These are phyloP conservation scores for Phalloptychus januarius DNA, from an alignment of 2,797 vertebrate species.

Conservation along the genomic window DNA sequence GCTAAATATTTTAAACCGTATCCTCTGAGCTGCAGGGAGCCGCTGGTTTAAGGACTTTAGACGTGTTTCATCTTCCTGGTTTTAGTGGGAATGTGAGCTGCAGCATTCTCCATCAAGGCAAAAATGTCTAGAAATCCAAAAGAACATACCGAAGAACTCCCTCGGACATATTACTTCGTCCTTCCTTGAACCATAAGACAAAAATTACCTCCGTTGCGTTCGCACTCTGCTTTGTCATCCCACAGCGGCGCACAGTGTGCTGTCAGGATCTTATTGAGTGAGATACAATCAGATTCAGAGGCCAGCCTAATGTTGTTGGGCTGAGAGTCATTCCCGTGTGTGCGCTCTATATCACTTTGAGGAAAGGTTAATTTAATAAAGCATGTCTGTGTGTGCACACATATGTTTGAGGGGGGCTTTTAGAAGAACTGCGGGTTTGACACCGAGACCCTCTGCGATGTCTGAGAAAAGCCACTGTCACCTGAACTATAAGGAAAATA, in stretches of 20 bases:
- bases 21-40: neutral
- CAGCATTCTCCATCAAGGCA: neutral
- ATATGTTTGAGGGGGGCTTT: neutral
- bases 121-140: neutral
- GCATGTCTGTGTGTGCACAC: conserved; percentile 13
- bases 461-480: conserved; percentile 26
- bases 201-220: conserved; percentile 52
- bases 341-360: conserved; percentile 19
- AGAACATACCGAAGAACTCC: neutral
- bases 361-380: conserved; percentile 62
- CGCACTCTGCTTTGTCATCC: conserved; percentile 18
- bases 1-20: neutral
- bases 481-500: conserved; percentile 1
- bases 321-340: conserved; percentile 46
- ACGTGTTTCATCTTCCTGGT: neutral
- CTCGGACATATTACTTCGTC: neutral
- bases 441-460: conserved; percentile 7
- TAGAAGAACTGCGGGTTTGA: conserved; percentile 8
- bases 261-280: conserved; percentile 37
- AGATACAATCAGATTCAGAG: conserved; percentile 49
- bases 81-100: neutral
- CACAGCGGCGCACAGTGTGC: conserved; percentile 24
- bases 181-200: neutral
- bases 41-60: neutral
- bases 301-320: conserved; percentile 55